Evolutionary conservation across 1,140 invertebrate genomes (phyloP).

Genomic region (Pseudomyrmex concolor): DNA sequence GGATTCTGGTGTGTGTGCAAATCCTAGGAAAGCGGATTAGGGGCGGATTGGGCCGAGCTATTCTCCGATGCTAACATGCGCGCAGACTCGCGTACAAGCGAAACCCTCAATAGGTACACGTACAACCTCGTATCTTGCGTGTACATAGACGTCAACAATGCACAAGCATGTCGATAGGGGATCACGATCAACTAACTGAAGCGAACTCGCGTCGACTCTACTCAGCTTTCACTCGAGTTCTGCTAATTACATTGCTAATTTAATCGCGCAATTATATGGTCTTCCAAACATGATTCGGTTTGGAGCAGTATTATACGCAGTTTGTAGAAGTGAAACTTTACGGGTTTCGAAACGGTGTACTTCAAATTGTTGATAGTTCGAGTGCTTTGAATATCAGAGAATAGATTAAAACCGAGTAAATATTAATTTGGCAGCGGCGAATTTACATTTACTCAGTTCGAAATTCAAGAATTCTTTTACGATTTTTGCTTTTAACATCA

Average conservation of each 20-base stretch:
- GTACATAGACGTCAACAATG: not conserved
- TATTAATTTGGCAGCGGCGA: slow-evolving; percentile 45
- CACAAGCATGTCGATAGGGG: not conserved
- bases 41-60: slow-evolving; percentile 20
- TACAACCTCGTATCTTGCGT: not conserved
- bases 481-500: not conserved
- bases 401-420: too few relatives aligned
- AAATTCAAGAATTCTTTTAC: not conserved
- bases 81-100: not conserved
- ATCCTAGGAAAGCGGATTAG: slow-evolving; percentile 39
- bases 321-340: slow-evolving; percentile 41
- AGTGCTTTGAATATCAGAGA: too few relatives aligned
- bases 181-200: slow-evolving; percentile 28
- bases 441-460: slow-evolving; percentile 51
- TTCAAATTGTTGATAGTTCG: slow-evolving; percentile 55
- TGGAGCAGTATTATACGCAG: not conserved
- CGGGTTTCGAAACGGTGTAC: not conserved
- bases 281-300: not conserved
- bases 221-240: not conserved
- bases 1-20: not conserved
- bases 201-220: not conserved
- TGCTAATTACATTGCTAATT: slow-evolving; percentile 58
- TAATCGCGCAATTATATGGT: slow-evolving; percentile 57
- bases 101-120: slow-evolving; percentile 42
- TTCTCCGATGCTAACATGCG: slow-evolving; percentile 20